Base-by-base conservation (phyloP, 2,888 invertebrate species). In the Schizotus pectinicornis region DNA sequence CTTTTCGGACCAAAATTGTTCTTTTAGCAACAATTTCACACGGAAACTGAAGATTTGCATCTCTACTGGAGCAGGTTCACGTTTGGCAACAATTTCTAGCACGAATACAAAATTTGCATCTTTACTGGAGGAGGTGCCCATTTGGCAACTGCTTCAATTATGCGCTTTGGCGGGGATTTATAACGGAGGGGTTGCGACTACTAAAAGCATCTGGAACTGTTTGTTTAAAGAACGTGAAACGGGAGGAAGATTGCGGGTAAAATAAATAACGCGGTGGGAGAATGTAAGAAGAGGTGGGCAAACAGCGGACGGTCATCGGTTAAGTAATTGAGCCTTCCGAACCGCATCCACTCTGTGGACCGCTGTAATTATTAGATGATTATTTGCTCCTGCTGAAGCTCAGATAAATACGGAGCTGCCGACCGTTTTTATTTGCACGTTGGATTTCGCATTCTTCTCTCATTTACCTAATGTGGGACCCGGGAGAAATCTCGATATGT, bases 241-340 rank as follows among this genome's bases (percentile, higher is more conserved):
- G 65, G 65, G 69, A 72, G 69, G 63, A 69, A 72, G 71, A 72
- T 70, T 72, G 73, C 64, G 64, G 64, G 62, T 63, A 71, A 70
- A 74, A 70, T 65, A 74, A 75, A 74, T 64, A 74, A 51, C 60
- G 67, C 63, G 61, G 47, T 48, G 62, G 49, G 59, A 59, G 66
- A 69, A 69, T 67, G 65, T 72, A 71, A 73, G 72, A 72, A 75
- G 75, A 76, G 75, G 72, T 74, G 69, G 67, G 75, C 65, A 76
- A 77, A 76, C 73, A 77, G 67, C 71, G 69, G 72, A 67, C 75
- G 76, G 76, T 74, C 77, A 77, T 75, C 75, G 74, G 74, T 75
- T 77, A 77, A 77, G 77, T 77, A 77, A 77, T 77, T 77, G 77
- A 65, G 74, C 68, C 71, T 73, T 72, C 71, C 68, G 62, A 63